Base-by-base conservation (phyloP, 2,888 invertebrate species). In the Ormyrus nitidulus region DNA sequence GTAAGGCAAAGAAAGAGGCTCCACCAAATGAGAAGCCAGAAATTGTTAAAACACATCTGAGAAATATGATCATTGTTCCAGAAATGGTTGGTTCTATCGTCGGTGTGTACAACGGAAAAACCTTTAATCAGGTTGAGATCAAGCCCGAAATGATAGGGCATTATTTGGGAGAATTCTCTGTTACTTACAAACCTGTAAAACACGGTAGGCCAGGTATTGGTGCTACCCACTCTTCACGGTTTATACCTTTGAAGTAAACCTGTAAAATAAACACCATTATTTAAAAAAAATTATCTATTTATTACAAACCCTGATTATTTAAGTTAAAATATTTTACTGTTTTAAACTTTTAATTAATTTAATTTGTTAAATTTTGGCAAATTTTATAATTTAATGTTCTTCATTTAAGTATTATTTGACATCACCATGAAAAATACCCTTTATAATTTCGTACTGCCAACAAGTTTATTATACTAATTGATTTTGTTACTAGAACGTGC, bases 1-100 rank as follows among this genome's bases (percentile, higher is more conserved):
- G 99, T 80, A 98, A 99, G 91, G 97, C 97, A 7, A 97, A 97
- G 92, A 97, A 97, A 89, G 97, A 97, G 88, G 98, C 98, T 6
- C 97, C 97, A 5, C 97, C 97, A 87, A 95, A 98, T 92, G 99
- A 99, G 92, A 99, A 99, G 91, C 99, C 99, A 61, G 97, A 98
- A 91, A 97, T 98, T 85, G 99, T 99, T 0, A 99, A 99, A 92
- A 99, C 99, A 9, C 99, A 99, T 92, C 93, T 99, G 87, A 94
- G 99, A 84, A 98, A 99, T 92, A 99, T 99, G 99, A 97, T 99
- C 90, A 97, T 99, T 90, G 96, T 99, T n/a, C 99, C 99, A 10
- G 99, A 99, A 92, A 99, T 99, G 99, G 99, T 99, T 87, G 99
- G 99, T 83, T 98, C 98, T 86, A 98, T 99, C 90, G 97, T 99